Evolutionary conservation across 2,113 vertebrate species (phyloP).

Genomic region (Cyanoramphus novaezelandiae): DNA sequence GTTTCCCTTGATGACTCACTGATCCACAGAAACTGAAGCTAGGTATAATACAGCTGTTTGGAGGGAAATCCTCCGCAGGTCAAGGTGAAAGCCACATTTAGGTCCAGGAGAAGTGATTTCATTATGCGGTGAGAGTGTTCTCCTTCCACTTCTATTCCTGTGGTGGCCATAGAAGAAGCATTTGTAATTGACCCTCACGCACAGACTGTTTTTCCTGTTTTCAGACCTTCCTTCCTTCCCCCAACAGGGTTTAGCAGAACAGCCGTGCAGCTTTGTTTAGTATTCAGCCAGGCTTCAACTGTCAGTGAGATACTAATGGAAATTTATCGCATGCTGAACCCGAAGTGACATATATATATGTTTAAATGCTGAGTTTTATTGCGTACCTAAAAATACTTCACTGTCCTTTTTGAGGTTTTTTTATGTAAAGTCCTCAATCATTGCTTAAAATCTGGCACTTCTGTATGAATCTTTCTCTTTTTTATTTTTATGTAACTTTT

Average conservation of each 20-base stretch:
- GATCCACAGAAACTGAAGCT: not conserved
- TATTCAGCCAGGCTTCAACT: conserved; percentile 17
- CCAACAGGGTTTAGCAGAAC: not conserved
- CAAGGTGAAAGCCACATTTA: not conserved
- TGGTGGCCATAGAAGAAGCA: not conserved
- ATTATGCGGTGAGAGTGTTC: rapidly evolving
- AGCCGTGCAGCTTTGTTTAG: not conserved
- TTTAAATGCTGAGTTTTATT: conserved; percentile 42
- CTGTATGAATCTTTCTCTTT: not conserved
- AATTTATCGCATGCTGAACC: conserved; percentile 19
- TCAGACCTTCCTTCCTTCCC: not conserved
- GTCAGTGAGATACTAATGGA: conserved; percentile 10
- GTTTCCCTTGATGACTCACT: not conserved
- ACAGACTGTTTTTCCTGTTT: not conserved
- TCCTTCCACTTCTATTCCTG: not conserved
- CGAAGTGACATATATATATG: not conserved
- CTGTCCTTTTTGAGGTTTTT: conserved; percentile 16
- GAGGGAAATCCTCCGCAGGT: not conserved
- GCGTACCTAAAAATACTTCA: conserved; percentile 15
- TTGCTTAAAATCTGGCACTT: not conserved
- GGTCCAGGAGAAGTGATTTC: not conserved
- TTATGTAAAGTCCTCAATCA: not conserved
- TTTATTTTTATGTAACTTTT: not conserved
- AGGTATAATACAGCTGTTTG: not conserved
- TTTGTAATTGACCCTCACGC: not conserved